A percentile compares a stretch with the other conserved stretches of the same genome.
These are phyloP conservation scores for Sogatella furcifera DNA, from an alignment of 1,140 invertebrate genomes.

Conservation along the genomic window DNA sequence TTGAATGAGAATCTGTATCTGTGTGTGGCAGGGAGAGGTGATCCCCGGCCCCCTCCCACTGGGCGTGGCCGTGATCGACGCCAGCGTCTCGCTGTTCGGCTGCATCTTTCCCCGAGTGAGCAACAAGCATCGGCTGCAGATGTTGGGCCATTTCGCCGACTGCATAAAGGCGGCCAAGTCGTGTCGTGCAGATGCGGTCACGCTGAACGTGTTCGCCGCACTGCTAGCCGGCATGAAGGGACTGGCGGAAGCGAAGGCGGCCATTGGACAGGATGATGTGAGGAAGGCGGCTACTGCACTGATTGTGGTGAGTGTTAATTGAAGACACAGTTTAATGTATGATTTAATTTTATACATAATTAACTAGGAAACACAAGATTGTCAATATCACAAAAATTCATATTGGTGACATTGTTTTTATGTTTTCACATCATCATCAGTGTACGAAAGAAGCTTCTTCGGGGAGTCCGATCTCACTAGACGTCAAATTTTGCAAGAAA, in stretches of 20 bases:
- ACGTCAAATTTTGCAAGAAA: too few relatives aligned
- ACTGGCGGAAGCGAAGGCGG: constrained; percentile 75
- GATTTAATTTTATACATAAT: too few relatives aligned
- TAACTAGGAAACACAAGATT: too few relatives aligned
- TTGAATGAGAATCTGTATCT: too few relatives aligned
- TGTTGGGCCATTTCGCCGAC: constrained; percentile 93
- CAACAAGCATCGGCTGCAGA: constrained; percentile 90
- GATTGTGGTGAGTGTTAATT: constrained; percentile 52
- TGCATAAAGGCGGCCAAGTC: constrained; percentile 89
- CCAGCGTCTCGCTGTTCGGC: constrained; percentile 86
- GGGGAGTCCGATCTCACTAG: too few relatives aligned
- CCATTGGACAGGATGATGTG: constrained; percentile 80
- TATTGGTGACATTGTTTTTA: too few relatives aligned
- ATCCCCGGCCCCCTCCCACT: constrained; percentile 81
- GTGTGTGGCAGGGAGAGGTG: constrained; percentile 39
- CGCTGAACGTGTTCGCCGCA: constrained; percentile 94
- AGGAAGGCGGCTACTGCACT: constrained; percentile 73
- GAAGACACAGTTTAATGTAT: too few relatives aligned
- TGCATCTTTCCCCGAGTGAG: constrained; percentile 87
- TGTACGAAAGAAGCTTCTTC: too few relatives aligned
- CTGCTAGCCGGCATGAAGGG: constrained; percentile 81
- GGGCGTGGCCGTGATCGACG: constrained; percentile 94
- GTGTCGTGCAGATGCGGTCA: constrained; percentile 83
- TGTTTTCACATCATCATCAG: too few relatives aligned
- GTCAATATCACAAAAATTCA: too few relatives aligned